Evolutionary conservation across 1,140 invertebrate genomes (phyloP), one percentile per base, ranked within the genome.

Genomic region (Streblospio benedicti): DNA sequence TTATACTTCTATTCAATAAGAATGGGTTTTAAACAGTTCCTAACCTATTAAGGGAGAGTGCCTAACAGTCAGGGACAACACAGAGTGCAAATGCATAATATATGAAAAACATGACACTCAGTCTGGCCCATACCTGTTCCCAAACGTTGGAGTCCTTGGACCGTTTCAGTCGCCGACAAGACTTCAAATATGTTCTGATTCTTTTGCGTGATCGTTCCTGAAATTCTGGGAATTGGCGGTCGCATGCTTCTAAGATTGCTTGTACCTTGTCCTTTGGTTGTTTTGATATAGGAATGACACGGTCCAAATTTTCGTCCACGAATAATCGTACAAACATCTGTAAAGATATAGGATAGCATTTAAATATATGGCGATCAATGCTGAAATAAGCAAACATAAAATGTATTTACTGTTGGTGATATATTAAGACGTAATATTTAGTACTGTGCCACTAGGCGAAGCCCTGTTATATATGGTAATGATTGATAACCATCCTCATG

Each of bases 201-300:
- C 93, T 82, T 81, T 97, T 96, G 62, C 93, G 83, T 45, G 93
- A 91, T 57, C 93, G 82, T 74, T 94, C 91, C 38, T 91, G 89
- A 74, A 94, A 96, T 81, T 96, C 93, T 43, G 93, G 93, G 76
- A 97, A 97, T 79, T 97, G 93, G 67, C 93, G 82, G 59, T 91
- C 90, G 79, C 93, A 97, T 4, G 92, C 94, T 73, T 97, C 93
- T 67, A 97, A 92, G 71, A 97, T 97, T 9, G 93, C 93, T 74
- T 96, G 92, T 63, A 97, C 93, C 81, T 96, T 97, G 74, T 96
- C 93, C 76, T 96, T 96, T 3, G 93, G 93, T 78, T 97, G 93
- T 74, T 95, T 94, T 30, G 91, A 95, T 70, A 96, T 97, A 52
- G 93, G 93, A 61, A 96, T 91, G 79, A 93, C 93, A 70, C 93